These are phyloP conservation scores for Lasioglossum albipes DNA, from an alignment of 1,140 invertebrate species.

Conservation along the genomic window DNA sequence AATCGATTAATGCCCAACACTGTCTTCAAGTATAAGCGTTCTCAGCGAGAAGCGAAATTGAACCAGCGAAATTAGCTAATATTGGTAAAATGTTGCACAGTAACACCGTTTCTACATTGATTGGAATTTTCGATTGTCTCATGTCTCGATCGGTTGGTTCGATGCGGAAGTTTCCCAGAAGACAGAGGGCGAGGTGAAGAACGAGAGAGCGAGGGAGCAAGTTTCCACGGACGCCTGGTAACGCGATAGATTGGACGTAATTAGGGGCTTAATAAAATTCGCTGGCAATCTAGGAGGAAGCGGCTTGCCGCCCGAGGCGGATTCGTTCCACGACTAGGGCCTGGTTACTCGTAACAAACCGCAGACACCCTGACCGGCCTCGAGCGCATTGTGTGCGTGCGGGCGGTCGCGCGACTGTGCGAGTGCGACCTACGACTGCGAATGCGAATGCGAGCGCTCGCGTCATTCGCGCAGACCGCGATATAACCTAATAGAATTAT, in stretches of 20 bases:
- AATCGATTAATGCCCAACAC: too few relatives aligned
- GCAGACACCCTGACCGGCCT: constrained; percentile 58
- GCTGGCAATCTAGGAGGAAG: constrained; percentile 45
- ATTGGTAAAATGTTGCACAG: too few relatives aligned
- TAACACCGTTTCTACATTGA: too few relatives aligned
- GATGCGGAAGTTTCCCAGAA: background rate
- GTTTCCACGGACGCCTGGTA: constrained; percentile 24
- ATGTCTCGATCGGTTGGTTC: background rate
- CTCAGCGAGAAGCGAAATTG: too few relatives aligned
- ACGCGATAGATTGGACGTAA: constrained; percentile 61
- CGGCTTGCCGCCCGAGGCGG: constrained; percentile 23
- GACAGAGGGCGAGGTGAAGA: background rate
- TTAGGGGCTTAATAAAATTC: constrained; percentile 61
- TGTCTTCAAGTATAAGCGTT: too few relatives aligned
- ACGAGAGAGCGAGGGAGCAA: background rate
- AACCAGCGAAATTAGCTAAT: too few relatives aligned
- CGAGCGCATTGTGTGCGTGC: constrained; percentile 40
- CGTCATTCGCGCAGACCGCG: constrained; percentile 72
- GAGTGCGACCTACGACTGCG: too few relatives aligned
- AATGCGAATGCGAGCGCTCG: constrained; percentile 2
- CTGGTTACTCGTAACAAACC: constrained; percentile 62
- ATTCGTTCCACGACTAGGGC: constrained; percentile 32
- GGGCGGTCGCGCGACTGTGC: too few relatives aligned
- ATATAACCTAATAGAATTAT: constrained; percentile 78
- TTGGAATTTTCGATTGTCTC: too few relatives aligned